Base-by-base conservation (phyloP, 2,888 invertebrate genomes). In the Hypomecis punctinalis region DNA sequence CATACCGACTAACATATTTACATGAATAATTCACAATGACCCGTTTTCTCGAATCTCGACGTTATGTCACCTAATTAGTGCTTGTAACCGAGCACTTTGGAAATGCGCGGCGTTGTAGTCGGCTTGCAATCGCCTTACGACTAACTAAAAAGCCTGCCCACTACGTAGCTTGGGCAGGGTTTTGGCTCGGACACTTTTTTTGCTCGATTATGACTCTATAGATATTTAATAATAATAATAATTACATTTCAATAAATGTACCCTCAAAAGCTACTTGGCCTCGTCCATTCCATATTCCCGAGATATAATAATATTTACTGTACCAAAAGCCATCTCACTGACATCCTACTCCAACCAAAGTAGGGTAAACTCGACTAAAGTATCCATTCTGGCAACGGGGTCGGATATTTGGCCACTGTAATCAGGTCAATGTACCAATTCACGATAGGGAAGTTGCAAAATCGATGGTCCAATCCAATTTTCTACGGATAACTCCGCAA, bases 401-500 rank as follows among this genome's bases (percentile, higher is more conserved):
- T 67, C 61, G 48, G 59, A 69, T 61, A 69, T 75, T 75, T 71
- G 73, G 70, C 70, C 69, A 70, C 43, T 36, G 72, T 76, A 82
- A 79, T 78, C 73, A 77, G 82, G 80, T 80, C 81, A 84, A 82
- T 81, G 77, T 63, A 77, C 71, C 70, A 75, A 82, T 80, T 77
- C 72, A 76, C 77, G 72, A 80, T 78, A 73, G 72, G 67, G 75
- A 73, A 81, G 78, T 82, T 76, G 82, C 80, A 73, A 82, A 82
- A 82, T 81, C 76, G 80, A 75, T 74, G 72, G 69, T 79, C 80
- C 79, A 82, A 85, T 85, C 80, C 82, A 85, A 80, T 85, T 81
- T 79, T 74, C 71, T 58, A 65, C 64, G 63, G 63, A 62, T 64
- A 67, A 69, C 67, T 63, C 65, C 45, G 48, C 55, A 37, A 35